Evolutionary conservation across 2,888 invertebrate genomes (phyloP).

Genomic region (Dastarcus helophoroides): DNA sequence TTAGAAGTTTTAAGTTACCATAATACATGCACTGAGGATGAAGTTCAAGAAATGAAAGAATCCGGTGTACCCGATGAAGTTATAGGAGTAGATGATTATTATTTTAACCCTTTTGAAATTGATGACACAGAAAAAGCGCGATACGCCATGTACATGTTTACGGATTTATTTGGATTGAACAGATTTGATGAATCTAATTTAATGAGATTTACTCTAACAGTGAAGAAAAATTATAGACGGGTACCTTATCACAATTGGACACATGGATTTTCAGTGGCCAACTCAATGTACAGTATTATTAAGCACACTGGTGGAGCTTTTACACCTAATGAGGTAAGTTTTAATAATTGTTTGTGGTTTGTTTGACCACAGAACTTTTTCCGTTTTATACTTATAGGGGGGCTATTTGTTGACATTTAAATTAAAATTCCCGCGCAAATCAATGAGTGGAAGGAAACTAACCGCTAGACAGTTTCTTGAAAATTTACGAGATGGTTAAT

Average conservation of each 20-base stretch:
- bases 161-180: conserved; percentile 50
- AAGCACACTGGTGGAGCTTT: no score
- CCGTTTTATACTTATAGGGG: no score
- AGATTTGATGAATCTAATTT: conserved; percentile 58
- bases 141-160: conserved; percentile 64
- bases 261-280: conserved; percentile 79
- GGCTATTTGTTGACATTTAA: no score
- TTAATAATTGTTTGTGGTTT: no score
- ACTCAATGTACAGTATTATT: conserved; percentile 67
- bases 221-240: conserved; percentile 71
- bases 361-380: no score
- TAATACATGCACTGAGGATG: conserved; percentile 64
- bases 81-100: conserved; percentile 45
- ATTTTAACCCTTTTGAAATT: conserved; percentile 61
- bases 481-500: no score
- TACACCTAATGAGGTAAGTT: no score
- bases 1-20: conserved; percentile 77
- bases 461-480: no score
- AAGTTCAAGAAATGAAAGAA: conserved; percentile 35
- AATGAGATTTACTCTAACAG: conserved; percentile 64
- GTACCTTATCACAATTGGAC: conserved; percentile 85
- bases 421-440: no score
- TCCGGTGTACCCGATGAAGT: conserved; percentile 24
- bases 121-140: conserved; percentile 61
- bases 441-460: no score